Base-by-base conservation (phyloP, 2,888 invertebrate genomes). In the Liposcelis brunnea region DNA sequence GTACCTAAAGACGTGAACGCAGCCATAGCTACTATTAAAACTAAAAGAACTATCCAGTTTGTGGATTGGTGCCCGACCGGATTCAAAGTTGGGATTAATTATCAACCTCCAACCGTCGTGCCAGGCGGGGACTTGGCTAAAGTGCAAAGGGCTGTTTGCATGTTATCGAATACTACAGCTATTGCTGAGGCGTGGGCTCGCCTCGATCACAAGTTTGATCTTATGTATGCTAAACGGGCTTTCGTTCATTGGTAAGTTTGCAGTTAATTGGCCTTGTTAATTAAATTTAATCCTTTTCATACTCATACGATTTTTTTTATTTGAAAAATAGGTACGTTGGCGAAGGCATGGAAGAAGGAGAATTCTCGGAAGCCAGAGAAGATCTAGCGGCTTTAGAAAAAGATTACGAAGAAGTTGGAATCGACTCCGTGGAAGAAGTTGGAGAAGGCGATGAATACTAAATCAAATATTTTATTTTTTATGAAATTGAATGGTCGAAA, bases 1-100 rank as follows among this genome's bases (percentile, higher is more conserved):
- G 91, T 93, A 3, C 93, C 93, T 49, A 91, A 90, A 70, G 91
- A 91, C 61, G 90, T 91, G 35, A 90, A 90, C 62, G 87, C 89
- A n/a, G 87, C 90, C 44, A 91, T 91, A 63, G 87, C 89, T 1
- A 83, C 86, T 61, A 91, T 93, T 71, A 93, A 93, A 70, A 90
- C 90, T 56, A 91, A 90, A 72, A 77, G 90, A 51, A 80, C 82
- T 65, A 85, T 89, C 63, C 90, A 91, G 66, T 93, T 93, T 63
- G 84, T 83, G 45, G 90, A 89, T 63, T 89, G 89, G 81, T 85
- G 83, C 65, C 84, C 84, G 45, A 84, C 84, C 54, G 83, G 80
- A 2, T 68, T 69, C 62, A 68, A 68, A 61, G 68, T 67, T 45
- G 83, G 84, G 51, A 83, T 85, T 55, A 84, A 85, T 66, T 81